Percentiles rank a stretch among this genome's conserved stretches.
These are phyloP conservation scores for Percina caprodes DNA, from an alignment of 2,113 vertebrate genomes.

Conservation along the genomic window DNA sequence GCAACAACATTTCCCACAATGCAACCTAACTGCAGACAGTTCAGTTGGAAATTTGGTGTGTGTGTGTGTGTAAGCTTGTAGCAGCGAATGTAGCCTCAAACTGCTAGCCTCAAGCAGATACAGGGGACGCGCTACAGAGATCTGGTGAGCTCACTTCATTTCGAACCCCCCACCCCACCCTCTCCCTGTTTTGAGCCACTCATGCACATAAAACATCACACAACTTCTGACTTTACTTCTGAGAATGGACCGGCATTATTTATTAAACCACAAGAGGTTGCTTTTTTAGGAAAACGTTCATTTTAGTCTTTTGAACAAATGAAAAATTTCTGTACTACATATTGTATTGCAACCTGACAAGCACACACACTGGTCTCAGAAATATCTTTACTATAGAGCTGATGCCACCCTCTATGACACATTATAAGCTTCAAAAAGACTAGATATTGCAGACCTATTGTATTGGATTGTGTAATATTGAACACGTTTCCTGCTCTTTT, in stretches of 20 bases:
- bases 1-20: neutral
- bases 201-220: too few species aligned
- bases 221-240: too few species aligned
- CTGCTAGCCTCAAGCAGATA: neutral
- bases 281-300: neutral
- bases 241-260: too few species aligned
- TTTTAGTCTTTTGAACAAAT: neutral
- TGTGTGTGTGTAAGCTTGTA: neutral
- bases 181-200: too few species aligned
- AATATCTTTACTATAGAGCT: neutral
- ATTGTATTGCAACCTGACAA: neutral
- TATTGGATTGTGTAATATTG: conserved; percentile 10
- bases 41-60: neutral
- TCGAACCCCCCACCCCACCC: too few species aligned
- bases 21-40: neutral
- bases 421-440: conserved; percentile 10
- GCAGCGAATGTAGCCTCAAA: neutral
- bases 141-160: neutral
- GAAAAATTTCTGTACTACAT: neutral
- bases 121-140: neutral
- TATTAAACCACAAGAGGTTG: too few species aligned
- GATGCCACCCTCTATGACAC: conserved; percentile 16
- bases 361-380: neutral
- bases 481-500: neutral
- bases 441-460: neutral